Percentiles rank a stretch among this genome's conserved stretches.
phyloP scores from a whole-genome alignment of 2,797 vertebrate genomes.

The Cuculus canorus region DNA sequence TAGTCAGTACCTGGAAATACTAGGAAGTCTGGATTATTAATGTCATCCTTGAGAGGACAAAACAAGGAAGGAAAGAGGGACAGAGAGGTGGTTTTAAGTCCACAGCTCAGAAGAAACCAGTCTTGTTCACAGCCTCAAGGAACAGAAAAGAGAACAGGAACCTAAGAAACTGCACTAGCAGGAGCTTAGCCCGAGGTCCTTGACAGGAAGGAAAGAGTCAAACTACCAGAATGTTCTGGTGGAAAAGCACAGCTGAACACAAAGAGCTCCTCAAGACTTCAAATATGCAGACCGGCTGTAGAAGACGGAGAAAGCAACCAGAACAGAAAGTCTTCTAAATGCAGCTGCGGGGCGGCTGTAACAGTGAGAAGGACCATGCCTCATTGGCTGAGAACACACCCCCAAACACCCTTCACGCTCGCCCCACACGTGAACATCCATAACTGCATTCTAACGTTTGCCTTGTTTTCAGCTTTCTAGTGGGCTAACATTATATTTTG shows the following conservation, averaged over 20 bases:
- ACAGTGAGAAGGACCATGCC: background rate
- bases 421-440: fast-evolving
- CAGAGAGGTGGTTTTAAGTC: background rate
- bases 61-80: background rate
- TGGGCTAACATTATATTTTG: fast-evolving
- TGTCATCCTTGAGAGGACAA: background rate
- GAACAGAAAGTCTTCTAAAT: background rate
- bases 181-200: background rate
- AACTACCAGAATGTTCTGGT: background rate
- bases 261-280: background rate
- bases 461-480: background rate
- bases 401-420: background rate
- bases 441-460: background rate
- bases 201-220: background rate
- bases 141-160: background rate
- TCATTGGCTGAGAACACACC: fast-evolving
- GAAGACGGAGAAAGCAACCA: background rate
- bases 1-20: background rate
- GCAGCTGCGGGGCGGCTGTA: background rate
- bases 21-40: background rate
- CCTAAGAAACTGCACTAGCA: background rate
- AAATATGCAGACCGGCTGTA: background rate
- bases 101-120: background rate
- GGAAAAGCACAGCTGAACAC: background rate
- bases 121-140: background rate